Evolutionary conservation across 2,888 invertebrate species (phyloP).

Genomic region (Chloromyia formosa): DNA sequence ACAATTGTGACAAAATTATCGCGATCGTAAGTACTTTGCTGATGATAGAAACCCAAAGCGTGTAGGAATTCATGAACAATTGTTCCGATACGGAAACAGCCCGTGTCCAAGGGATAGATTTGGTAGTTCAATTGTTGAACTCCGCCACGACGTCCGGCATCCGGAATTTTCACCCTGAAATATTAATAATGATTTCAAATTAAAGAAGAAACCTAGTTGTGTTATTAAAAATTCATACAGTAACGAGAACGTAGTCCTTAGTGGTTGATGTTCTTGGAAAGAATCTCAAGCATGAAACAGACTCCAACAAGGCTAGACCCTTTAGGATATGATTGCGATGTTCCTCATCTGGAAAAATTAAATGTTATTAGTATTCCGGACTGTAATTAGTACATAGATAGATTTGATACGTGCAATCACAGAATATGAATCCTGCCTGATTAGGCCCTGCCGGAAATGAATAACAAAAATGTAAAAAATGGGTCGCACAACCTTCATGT

Average conservation of each 20-base stretch:
- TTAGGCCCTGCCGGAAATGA: no score
- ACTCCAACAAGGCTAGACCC: slow-evolving; percentile 77
- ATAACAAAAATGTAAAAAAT: no score
- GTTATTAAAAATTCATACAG: slow-evolving; percentile 48
- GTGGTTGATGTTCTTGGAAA: slow-evolving; percentile 67
- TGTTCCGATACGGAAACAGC: slow-evolving; percentile 65
- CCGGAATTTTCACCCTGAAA: slow-evolving; percentile 10
- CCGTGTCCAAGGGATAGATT: slow-evolving; percentile 54
- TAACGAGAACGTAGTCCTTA: slow-evolving; percentile 55
- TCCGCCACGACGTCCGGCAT: slow-evolving; percentile 67
- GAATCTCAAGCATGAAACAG: slow-evolving; percentile 76
- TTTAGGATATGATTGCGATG: slow-evolving; percentile 71
- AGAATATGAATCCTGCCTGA: no score
- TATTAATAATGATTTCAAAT: neutral
- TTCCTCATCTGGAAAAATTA: slow-evolving; percentile 59
- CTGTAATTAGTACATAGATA: no score
- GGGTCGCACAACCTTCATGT: no score
- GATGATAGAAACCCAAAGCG: slow-evolving; percentile 80
- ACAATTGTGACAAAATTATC: slow-evolving; percentile 74
- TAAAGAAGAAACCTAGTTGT: neutral
- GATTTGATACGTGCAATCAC: no score
- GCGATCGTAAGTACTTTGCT: slow-evolving; percentile 79
- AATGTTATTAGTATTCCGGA: no score
- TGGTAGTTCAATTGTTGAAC: slow-evolving; percentile 57
- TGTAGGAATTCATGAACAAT: slow-evolving; percentile 82